phyloP scores from a whole-genome alignment of 2,113 vertebrate genomes.

The Damaliscus lunatus region DNA sequence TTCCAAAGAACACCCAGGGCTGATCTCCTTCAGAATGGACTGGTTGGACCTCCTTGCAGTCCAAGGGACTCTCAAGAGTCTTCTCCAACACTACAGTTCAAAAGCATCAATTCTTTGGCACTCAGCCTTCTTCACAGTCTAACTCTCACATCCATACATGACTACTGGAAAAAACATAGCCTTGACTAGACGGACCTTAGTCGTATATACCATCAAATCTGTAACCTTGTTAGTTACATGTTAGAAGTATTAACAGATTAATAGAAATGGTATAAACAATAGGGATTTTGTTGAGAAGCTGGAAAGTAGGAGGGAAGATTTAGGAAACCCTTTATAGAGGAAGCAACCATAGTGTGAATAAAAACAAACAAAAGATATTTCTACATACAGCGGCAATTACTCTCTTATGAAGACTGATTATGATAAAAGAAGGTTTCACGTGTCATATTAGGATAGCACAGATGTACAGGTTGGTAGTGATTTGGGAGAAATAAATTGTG shows the following conservation, averaged over 20 bases:
- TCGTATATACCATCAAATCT: neutral
- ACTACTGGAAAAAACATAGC: too few relatives aligned
- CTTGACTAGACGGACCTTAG: too few relatives aligned
- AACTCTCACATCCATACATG: too few relatives aligned
- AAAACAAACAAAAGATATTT: neutral
- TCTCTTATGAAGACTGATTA: neutral
- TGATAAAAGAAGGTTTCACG: neutral
- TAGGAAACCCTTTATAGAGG: neutral
- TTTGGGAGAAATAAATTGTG: neutral
- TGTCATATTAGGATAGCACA: neutral
- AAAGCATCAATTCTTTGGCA: rapidly evolving
- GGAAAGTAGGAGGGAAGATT: neutral
- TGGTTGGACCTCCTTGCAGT: too few relatives aligned
- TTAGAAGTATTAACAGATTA: neutral
- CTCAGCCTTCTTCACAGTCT: too few relatives aligned
- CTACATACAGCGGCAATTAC: neutral
- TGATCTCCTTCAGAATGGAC: too few relatives aligned
- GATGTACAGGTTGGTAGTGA: neutral
- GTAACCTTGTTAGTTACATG: neutral
- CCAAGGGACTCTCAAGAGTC: too few relatives aligned
- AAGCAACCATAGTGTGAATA: neutral
- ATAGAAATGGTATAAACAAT: neutral
- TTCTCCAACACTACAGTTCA: too few relatives aligned
- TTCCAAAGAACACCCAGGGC: too few relatives aligned
- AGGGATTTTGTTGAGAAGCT: neutral